Base-by-base conservation (phyloP, 2,888 invertebrate genomes). In the Kryphioiulus occultus region DNA sequence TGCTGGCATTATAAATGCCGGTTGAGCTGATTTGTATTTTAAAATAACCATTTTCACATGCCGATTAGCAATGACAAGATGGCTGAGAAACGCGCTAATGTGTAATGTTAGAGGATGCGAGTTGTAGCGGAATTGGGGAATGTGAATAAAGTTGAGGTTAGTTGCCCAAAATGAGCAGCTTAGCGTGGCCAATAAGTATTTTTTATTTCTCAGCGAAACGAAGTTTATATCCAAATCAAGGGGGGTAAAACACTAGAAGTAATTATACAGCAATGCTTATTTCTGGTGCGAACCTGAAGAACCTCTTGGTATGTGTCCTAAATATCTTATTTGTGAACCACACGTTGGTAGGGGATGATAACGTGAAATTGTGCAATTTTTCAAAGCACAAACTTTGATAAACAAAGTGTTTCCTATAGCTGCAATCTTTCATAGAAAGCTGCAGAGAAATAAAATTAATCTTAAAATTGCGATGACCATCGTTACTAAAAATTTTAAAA, bases 11-110 rank as follows among this genome's bases (percentile, higher is more conserved):
- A 32, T 78, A 78, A 78, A 78, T 32, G 78, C 78, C 78, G 30
- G 30, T 78, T 78, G 78, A 78, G 78, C 78, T 30, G 78, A 78
- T 30, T 78, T 78, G 78, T 78, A 78, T 78, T 78, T 44, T 78
- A 78, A 78, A 78, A 78, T 78, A 32, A 78, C 78, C 30, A 78
- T 30, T 78, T 78, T 78, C 78, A 26, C 30, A 78, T 15, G 78
- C 78, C 30, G 78, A 78, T 78, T 78, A 30, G 15, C 78, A 78
- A 78, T 30, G 68, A 30, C 78, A 78, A 78, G 26, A 30, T 78
- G 78, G 78, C 30, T 78, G 78, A 78, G 30, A 68, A 78, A 78
- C n/a, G 30, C 30, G 3, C 78, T 32, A 78, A 78, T 30, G 30
- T 78, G 78, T 30, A 78, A 78, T 78, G 78, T 17, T 78, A 26